Conservation (phyloP, 2,888 invertebrate species). For the Andrena bicolor region DNA sequence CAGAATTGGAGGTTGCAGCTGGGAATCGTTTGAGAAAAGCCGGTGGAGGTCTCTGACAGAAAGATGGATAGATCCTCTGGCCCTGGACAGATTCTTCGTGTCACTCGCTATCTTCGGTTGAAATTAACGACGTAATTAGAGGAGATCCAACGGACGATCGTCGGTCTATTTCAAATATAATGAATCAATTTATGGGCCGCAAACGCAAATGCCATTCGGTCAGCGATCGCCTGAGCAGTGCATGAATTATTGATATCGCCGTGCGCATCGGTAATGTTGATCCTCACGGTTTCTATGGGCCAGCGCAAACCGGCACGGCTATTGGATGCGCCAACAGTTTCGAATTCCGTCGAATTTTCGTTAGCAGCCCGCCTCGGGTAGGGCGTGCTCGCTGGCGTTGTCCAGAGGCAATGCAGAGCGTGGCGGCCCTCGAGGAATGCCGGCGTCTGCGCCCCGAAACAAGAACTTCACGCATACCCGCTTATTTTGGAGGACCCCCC, state of each 20-base stretch:
- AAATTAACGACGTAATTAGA: slow-evolving; percentile 35
- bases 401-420: slow-evolving; percentile 68
- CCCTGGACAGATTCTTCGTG: background rate
- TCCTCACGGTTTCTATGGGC: slow-evolving; percentile 24
- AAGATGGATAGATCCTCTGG: background rate
- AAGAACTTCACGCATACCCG: slow-evolving; percentile 75
- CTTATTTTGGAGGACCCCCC: slow-evolving; percentile 71
- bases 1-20: too few relatives aligned
- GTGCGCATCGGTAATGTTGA: slow-evolving; percentile 59
- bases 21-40: background rate
- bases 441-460: slow-evolving; percentile 68
- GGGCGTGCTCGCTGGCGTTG: slow-evolving; percentile 63
- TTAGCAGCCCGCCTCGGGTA: slow-evolving; percentile 26
- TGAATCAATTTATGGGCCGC: slow-evolving; percentile 57
- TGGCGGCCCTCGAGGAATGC: slow-evolving; percentile 65
- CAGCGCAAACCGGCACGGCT: slow-evolving; percentile 37
- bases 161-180: slow-evolving; percentile 39
- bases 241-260: slow-evolving; percentile 70
- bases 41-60: too few relatives aligned
- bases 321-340: slow-evolving; percentile 62
- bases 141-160: slow-evolving; percentile 34
- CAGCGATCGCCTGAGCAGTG: slow-evolving; percentile 46
- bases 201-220: slow-evolving; percentile 55
- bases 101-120: background rate
- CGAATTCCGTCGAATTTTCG: slow-evolving; percentile 69